Evolutionary conservation across 2,113 vertebrate genomes (phyloP), one percentile per base, ranked within the genome.

Genomic region (Amazona vittata): DNA sequence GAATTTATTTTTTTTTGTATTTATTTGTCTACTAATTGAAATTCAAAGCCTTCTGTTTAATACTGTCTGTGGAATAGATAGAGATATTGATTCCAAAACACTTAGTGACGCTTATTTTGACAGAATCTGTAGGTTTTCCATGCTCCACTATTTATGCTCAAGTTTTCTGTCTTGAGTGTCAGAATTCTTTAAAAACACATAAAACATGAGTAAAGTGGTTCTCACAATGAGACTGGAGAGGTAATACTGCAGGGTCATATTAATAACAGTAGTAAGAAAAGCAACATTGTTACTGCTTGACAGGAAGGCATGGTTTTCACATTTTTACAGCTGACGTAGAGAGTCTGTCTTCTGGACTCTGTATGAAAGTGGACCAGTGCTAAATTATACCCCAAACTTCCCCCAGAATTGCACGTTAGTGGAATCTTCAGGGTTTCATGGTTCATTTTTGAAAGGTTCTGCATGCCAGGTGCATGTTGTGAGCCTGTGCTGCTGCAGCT

Each of bases 141-240:
- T 17, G 6, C 22, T 81, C 5, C 19, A 31, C 41, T 70, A 89
- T 71, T 84, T 75, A 89, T 78, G 5, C 9, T 41, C 28, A 81
- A 37, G 10, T 59, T 78, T 93, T 81, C 55, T 53, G 12, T 20
- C 19, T 41, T 41, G 46, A 53, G 7, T 50, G 68, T 84, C 19
- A 71, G 43, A 81, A 63, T 75, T 69, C 53, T 84, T 93, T 68
- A 59, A 67, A 92, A 86, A 89, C 46, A 70, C 86, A 81, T 70
- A 69, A 95, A 88, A 65, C 20, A 47, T 41, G 15, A 89, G 4
- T 62, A 43, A 82, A 82, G 24, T 31, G 2, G 7, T 75, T 78
- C 19, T 86, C 7, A 59, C 43, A 79, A 52, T 35, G 17, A 63
- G 9, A 39, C 24, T 50, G 20, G 46, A 89, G 43, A 47, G 25